These are phyloP conservation scores for Macaria notata DNA, from an alignment of 2,888 invertebrate species.

Conservation along the genomic window DNA sequence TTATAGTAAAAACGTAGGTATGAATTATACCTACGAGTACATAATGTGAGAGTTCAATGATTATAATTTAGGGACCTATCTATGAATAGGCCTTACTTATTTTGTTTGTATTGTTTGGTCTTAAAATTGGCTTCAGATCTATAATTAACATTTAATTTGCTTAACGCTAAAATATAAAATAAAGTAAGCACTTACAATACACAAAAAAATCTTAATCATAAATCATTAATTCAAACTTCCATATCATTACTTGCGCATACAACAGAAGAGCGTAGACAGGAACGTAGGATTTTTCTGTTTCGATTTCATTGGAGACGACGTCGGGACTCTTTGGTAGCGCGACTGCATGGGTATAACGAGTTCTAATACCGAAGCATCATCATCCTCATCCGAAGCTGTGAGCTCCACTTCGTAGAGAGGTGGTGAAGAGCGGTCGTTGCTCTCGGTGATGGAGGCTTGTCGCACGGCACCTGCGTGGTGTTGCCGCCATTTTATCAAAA, in stretches of 20 bases:
- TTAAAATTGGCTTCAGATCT: too few relatives aligned
- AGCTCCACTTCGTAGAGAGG: conserved; percentile 70
- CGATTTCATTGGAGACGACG: conserved; percentile 51
- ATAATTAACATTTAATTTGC: too few relatives aligned
- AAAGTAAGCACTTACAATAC: too few relatives aligned
- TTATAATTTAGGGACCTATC: too few relatives aligned
- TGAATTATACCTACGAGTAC: too few relatives aligned
- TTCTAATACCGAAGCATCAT: conserved; percentile 66
- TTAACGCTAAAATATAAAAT: too few relatives aligned
- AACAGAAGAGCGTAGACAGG: conserved; percentile 31
- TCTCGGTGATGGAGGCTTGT: conserved; percentile 10
- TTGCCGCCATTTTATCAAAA: conserved; percentile 31
- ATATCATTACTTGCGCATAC: conserved; percentile 44
- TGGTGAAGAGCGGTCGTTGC: conserved; percentile 53
- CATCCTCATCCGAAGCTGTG: conserved; percentile 74
- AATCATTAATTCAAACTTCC: too few relatives aligned
- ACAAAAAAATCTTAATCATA: too few relatives aligned
- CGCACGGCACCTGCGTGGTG: conserved; percentile 17
- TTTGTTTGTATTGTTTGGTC: too few relatives aligned
- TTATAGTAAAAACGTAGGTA: too few relatives aligned
- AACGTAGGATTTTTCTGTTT: conserved; percentile 40
- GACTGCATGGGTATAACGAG: conserved; percentile 68
- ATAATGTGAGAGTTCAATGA: too few relatives aligned
- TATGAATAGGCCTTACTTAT: too few relatives aligned
- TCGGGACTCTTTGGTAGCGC: conserved; percentile 57